phyloP scores from a whole-genome alignment of 2,888 invertebrate species.

The Xylophagus ater region DNA sequence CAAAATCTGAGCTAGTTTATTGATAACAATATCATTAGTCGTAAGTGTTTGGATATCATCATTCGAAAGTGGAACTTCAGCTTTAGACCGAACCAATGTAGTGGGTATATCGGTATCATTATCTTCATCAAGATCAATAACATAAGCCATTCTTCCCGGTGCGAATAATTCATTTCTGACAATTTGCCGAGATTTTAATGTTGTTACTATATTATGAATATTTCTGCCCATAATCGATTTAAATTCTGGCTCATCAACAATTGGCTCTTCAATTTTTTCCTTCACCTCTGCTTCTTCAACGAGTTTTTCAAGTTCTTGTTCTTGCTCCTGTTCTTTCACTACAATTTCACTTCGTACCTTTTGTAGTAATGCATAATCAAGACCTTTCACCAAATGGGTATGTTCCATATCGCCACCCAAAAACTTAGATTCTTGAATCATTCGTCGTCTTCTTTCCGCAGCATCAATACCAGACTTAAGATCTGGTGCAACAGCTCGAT shows the following conservation, averaged over 20 bases:
- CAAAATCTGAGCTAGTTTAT: slow-evolving; percentile 93
- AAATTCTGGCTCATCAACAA: slow-evolving; percentile 64
- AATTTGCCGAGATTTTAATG: slow-evolving; percentile 58
- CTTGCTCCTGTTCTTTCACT: slow-evolving; percentile 66
- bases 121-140: slow-evolving; percentile 89
- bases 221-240: slow-evolving; percentile 71
- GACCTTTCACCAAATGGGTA: slow-evolving; percentile 98
- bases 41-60: slow-evolving; percentile 50
- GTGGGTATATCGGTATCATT: slow-evolving; percentile 91
- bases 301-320: slow-evolving; percentile 66
- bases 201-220: slow-evolving; percentile 42
- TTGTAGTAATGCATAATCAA: slow-evolving; percentile 83
- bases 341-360: slow-evolving; percentile 88
- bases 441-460: slow-evolving; percentile 84
- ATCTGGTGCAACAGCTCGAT: slow-evolving; percentile 90
- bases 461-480: slow-evolving; percentile 88
- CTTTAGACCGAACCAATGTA: slow-evolving; percentile 83
- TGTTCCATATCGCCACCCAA: slow-evolving; percentile 99
- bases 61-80: slow-evolving; percentile 71
- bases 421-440: slow-evolving; percentile 98
- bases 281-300: slow-evolving; percentile 45
- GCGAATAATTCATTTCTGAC: slow-evolving; percentile 84
- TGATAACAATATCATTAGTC: slow-evolving; percentile 81
- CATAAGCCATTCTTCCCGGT: slow-evolving; percentile 96
- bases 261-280: slow-evolving; percentile 37